Evolutionary conservation across 2,113 vertebrate genomes (phyloP), one percentile per base, ranked within the genome.

Genomic region (Pluvialis apricaria): DNA sequence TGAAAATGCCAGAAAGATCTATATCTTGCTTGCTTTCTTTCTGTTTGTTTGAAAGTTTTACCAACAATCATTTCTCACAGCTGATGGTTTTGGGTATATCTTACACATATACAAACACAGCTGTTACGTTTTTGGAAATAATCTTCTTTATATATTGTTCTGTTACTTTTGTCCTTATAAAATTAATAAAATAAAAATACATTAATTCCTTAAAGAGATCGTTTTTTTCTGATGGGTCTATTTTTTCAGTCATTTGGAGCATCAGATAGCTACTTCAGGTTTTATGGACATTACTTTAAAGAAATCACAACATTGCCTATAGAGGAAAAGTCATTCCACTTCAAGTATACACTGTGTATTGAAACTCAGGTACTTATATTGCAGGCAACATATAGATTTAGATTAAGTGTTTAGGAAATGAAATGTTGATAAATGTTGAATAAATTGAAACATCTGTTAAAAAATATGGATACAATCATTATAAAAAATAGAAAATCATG

Each of bases 1-100:
- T 94, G 82, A 84, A 93, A 96, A 95, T 93, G 65, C 88, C 88
- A 94, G 79, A 88, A 57, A 60, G 61, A 83, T 94, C 64, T 82
- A 78, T 86, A 88, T 62, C 40, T 64, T 88, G 25, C 45, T 86
- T 93, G 52, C 40, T 84, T 93, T 61, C 40, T 64, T 65, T 66
- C 55, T 49, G 6, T 60, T 57, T 89, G 60, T 91, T n/a, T 84
- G 82, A 88, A 90, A 80, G 16, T 75, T 89, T 64, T 82, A 91
- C 16, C 31, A 75, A 31, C 20, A 85, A 71, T 44, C 22, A 47
- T 85, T 82, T 87, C 51, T 71, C 6, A 5, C 9, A 11, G 31
- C 28, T 54, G 42, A 61, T 45, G 87, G 68, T 85, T 66, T 25
- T 6, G 4, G 5, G 10, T 83, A 13, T 81, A 9, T 51, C 22